A percentile compares a stretch with the other conserved stretches of the same genome.
Evolutionary conservation across 1,140 invertebrate genomes (phyloP).

Genomic region (Eumeta japonica): DNA sequence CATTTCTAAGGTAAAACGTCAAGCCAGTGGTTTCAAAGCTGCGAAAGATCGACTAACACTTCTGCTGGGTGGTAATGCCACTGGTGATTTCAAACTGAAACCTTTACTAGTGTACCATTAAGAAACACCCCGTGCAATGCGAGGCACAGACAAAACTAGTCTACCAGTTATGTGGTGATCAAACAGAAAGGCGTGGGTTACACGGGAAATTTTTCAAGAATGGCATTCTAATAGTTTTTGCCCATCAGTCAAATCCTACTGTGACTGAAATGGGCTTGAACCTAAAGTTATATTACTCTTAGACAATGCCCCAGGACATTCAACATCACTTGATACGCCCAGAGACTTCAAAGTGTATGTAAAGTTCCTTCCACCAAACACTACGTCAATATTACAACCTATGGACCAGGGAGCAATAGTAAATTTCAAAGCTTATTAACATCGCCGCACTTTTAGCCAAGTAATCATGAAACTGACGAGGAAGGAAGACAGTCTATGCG

Average conservation of each 20-base stretch:
- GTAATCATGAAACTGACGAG: conserved; percentile 8
- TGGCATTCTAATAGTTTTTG: conserved; percentile 33
- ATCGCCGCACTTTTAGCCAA: conserved; percentile 7
- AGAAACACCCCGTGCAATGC: conserved; percentile 39
- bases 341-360: conserved; percentile 34
- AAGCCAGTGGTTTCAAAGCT: conserved; percentile 38
- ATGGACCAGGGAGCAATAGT: conserved; percentile 45
- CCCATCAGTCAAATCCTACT: conserved; percentile 26
- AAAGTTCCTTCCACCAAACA: conserved; percentile 45
- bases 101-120: conserved; percentile 43
- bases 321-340: too few relatives aligned
- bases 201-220: conserved; percentile 25
- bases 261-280: conserved; percentile 24
- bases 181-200: conserved; percentile 37
- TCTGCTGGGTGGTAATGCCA: conserved; percentile 35
- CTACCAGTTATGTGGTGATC: conserved; percentile 39
- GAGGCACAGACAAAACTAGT: conserved; percentile 23
- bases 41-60: conserved; percentile 50
- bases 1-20: conserved; percentile 34
- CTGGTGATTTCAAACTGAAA: conserved; percentile 43
- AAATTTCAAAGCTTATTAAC: conserved; percentile 20
- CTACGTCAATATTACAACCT: conserved; percentile 48
- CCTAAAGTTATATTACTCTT: conserved; percentile 49
- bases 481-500: conserved; percentile 6
- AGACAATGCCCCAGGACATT: conserved; percentile 47